Evolutionary conservation across 2,888 invertebrate species (phyloP).

Genomic region (Hyposoter dolosus): DNA sequence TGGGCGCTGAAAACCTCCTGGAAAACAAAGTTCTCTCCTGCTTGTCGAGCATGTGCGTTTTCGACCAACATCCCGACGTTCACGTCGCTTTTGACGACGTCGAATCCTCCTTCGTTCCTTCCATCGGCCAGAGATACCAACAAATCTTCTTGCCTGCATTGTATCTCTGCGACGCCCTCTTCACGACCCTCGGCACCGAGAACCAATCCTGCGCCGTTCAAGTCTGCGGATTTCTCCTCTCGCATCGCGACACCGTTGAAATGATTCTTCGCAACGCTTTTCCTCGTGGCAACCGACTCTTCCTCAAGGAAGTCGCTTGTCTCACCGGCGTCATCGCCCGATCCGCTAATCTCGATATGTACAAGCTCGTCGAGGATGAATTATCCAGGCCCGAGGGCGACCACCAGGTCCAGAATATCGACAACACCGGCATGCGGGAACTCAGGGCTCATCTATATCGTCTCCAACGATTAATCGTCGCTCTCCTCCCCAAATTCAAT

Average conservation of each 20-base stretch:
- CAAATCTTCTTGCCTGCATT: constrained; percentile 94
- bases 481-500: constrained; percentile 90
- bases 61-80: constrained; percentile 91
- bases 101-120: constrained; percentile 86
- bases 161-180: constrained; percentile 91
- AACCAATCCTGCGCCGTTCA: constrained; percentile 94
- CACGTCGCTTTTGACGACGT: constrained; percentile 79
- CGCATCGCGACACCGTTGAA: constrained; percentile 93
- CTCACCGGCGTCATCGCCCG: constrained; percentile 91
- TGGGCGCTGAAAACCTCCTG: constrained; percentile 89
- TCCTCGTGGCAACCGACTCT: constrained; percentile 88
- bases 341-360: constrained; percentile 87
- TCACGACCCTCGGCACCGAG: constrained; percentile 93
- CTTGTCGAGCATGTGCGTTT: constrained; percentile 89
- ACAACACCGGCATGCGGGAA: constrained; percentile 81
- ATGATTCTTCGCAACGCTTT: constrained; percentile 90
- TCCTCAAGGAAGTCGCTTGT: constrained; percentile 91
- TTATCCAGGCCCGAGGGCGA: constrained; percentile 73
- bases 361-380: constrained; percentile 82
- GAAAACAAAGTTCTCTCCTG: constrained; percentile 87
- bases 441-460: constrained; percentile 88
- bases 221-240: constrained; percentile 92
- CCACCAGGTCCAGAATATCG: constrained; percentile 75
- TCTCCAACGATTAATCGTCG: constrained; percentile 91
- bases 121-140: constrained; percentile 90